Conservation (phyloP, 2,888 invertebrate genomes). For the Cynaeus angustus region DNA sequence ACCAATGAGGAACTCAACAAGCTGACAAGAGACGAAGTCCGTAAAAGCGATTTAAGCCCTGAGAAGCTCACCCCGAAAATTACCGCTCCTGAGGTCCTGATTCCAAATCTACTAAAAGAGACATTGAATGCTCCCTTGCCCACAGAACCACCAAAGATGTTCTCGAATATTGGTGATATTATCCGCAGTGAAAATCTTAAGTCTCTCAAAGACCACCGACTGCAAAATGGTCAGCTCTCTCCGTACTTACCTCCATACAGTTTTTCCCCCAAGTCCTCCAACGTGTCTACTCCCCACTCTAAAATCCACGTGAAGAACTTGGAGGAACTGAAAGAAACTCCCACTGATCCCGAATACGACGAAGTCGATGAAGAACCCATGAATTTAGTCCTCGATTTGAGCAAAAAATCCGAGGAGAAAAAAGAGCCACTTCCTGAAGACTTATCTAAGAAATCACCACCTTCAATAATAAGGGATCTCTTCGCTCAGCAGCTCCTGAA, state of each 20-base stretch:
- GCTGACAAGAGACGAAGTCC: constrained; percentile 73
- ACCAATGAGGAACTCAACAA: constrained; percentile 83
- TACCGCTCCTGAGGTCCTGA: constrained; percentile 55
- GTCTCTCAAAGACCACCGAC: constrained; percentile 59
- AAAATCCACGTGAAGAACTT: constrained; percentile 75
- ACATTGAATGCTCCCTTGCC: constrained; percentile 46
- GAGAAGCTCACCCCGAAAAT: constrained; percentile 67
- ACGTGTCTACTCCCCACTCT: constrained; percentile 61
- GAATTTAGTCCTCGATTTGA: constrained; percentile 82
- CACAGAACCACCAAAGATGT: constrained; percentile 57
- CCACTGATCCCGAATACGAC: constrained; percentile 69
- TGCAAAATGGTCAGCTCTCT: constrained; percentile 56
- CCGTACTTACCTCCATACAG: constrained; percentile 58
- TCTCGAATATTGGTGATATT: constrained; percentile 59
- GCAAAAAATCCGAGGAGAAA: constrained; percentile 77
- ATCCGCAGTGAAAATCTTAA: constrained; percentile 62
- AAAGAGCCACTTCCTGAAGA: constrained; percentile 70
- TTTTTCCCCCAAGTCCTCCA: constrained; percentile 59
- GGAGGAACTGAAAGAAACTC: constrained; percentile 76
- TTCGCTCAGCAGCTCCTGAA: constrained; percentile 81
- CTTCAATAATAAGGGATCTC: constrained; percentile 69
- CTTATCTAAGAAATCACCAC: constrained; percentile 68
- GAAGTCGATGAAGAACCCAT: constrained; percentile 65
- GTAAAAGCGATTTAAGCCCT: constrained; percentile 61
- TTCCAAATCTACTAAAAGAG: constrained; percentile 60